Percentiles rank a stretch among this genome's conserved stretches.
Conservation (phyloP, 2,888 invertebrate species). For the Tortrix viridana region DNA sequence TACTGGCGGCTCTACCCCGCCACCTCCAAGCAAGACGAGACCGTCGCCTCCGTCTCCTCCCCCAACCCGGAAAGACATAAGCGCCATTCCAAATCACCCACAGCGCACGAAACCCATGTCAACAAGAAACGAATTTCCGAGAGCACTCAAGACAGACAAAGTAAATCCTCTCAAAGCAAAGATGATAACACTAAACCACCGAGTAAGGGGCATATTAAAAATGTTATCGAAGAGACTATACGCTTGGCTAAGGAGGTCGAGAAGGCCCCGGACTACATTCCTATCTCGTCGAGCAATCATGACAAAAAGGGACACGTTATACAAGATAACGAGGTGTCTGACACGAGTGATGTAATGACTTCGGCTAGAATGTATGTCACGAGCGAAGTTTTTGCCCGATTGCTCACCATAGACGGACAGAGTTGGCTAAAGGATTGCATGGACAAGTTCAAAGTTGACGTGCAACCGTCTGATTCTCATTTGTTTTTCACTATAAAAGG, state of each 20-base stretch:
- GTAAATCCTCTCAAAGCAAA: constrained; percentile 49
- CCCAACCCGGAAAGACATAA: constrained; percentile 52
- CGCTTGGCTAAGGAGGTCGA: constrained; percentile 40
- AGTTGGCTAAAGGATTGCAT: constrained; percentile 69
- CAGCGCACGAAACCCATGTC: constrained; percentile 58
- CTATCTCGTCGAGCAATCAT: constrained; percentile 61
- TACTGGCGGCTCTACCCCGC: constrained; percentile 60
- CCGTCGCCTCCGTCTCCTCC: constrained; percentile 37
- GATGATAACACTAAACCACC: constrained; percentile 31
- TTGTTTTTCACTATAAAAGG: constrained; percentile 79
- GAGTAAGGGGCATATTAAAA: neutral
- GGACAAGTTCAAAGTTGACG: constrained; percentile 61
- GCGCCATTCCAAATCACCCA: constrained; percentile 72
- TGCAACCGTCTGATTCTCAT: constrained; percentile 63
- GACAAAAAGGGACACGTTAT: constrained; percentile 73
- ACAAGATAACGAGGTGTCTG: constrained; percentile 77
- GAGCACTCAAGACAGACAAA: constrained; percentile 45
- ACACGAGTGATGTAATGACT: constrained; percentile 69
- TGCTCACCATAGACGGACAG: constrained; percentile 75
- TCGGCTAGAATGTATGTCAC: constrained; percentile 80
- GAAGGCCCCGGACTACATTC: constrained; percentile 61
- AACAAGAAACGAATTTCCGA: constrained; percentile 56
- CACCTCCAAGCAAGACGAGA: constrained; percentile 45
- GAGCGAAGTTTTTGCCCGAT: constrained; percentile 71
- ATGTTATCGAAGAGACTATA: neutral